phyloP scores from a whole-genome alignment of 1,140 invertebrate species.

The Drosophila arizonae region DNA sequence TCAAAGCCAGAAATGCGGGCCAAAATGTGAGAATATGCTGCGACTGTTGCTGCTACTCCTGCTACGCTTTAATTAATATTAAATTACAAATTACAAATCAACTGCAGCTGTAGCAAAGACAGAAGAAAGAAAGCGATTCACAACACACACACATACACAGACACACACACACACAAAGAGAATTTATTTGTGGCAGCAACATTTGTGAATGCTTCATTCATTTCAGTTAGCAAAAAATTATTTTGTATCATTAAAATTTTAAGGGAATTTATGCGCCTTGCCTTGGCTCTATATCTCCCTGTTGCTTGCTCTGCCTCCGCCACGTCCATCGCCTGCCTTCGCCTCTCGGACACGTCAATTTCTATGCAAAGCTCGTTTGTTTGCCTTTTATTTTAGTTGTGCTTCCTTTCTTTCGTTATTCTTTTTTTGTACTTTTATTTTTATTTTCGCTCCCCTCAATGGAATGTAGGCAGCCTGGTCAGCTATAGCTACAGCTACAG shows the following conservation, averaged over 20 bases:
- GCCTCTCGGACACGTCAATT: slow-evolving; percentile 45
- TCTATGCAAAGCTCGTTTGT: slow-evolving; percentile 50
- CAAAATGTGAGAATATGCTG: slow-evolving; percentile 5
- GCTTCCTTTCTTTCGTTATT: neutral
- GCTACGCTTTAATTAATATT: slow-evolving; percentile 61
- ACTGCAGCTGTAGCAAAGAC: slow-evolving; percentile 26
- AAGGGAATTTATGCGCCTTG: slow-evolving; percentile 46
- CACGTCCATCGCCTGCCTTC: neutral
- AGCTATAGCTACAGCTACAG: neutral
- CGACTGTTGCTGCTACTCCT: slow-evolving; percentile 4
- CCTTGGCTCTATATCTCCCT: slow-evolving; percentile 5
- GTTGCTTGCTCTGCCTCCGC: neutral
- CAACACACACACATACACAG: neutral
- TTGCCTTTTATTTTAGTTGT: slow-evolving; percentile 33
- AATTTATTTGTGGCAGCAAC: slow-evolving; percentile 38
- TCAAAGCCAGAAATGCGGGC: slow-evolving; percentile 2
- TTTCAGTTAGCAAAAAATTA: slow-evolving; percentile 53
- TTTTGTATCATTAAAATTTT: slow-evolving; percentile 77
- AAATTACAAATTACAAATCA: slow-evolving; percentile 69
- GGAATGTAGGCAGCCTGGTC: slow-evolving; percentile 37
- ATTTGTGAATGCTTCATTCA: slow-evolving; percentile 26
- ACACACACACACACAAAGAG: neutral
- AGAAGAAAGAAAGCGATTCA: neutral
- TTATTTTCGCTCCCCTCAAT: slow-evolving; percentile 3
- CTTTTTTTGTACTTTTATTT: too few species aligned